A percentile compares a stretch with the other conserved stretches of the same genome.
Evolutionary conservation across 2,113 vertebrate species (phyloP).

Genomic region (Microcebus tavaratra): DNA sequence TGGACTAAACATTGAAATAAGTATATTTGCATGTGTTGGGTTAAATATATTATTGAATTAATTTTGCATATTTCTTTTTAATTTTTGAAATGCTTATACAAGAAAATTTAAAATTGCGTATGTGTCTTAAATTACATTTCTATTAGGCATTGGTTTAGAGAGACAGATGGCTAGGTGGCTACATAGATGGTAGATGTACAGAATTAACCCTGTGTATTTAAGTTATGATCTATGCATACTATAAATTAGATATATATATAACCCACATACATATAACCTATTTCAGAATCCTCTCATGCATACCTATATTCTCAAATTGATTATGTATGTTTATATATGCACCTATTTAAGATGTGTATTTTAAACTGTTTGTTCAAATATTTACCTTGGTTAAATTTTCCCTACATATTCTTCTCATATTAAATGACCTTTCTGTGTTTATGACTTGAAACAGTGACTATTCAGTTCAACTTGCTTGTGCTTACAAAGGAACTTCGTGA

Average conservation of each 20-base stretch:
- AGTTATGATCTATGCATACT: not conserved
- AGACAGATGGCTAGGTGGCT: not conserved
- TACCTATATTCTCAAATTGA: not conserved
- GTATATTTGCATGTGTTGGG: not conserved
- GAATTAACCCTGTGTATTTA: not conserved
- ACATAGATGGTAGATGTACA: not conserved
- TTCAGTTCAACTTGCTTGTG: not conserved
- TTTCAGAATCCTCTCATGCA: not conserved
- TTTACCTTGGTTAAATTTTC: not conserved
- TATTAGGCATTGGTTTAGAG: not conserved
- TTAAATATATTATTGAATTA: not conserved
- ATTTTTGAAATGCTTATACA: not conserved
- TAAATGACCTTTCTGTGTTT: slow-evolving; percentile 16
- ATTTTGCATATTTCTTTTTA: not conserved
- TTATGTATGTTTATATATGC: not conserved
- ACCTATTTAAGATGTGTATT: not conserved
- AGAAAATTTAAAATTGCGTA: not conserved
- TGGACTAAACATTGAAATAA: not conserved
- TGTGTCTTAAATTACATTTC: not conserved
- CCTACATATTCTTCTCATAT: not conserved
- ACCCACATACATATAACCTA: not conserved
- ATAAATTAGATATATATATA: not conserved
- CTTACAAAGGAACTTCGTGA: not conserved
- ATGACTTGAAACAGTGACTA: not conserved
- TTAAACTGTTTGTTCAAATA: not conserved